A percentile compares a stretch with the other conserved stretches of the same genome.
phyloP scores from a whole-genome alignment of 2,113 vertebrate genomes.

The Origma solitaria region DNA sequence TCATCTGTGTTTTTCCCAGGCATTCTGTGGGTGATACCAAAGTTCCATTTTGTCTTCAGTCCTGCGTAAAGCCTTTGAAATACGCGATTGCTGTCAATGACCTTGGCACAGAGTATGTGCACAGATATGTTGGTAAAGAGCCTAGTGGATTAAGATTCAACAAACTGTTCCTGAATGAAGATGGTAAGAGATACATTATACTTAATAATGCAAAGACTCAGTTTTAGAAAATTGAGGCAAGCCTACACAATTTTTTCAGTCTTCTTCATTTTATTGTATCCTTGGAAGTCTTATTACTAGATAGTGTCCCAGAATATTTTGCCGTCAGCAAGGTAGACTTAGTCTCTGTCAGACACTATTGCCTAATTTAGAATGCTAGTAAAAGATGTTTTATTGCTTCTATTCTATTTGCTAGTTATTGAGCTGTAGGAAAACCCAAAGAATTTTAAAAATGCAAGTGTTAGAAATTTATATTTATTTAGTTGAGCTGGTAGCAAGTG shows the following conservation, averaged over 20 bases:
- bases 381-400: not conserved
- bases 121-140: conserved; percentile 96
- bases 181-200: conserved; percentile 78
- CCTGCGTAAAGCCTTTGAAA: conserved; percentile 96
- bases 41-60: conserved; percentile 97
- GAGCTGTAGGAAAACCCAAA: not conserved
- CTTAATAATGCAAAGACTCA: not conserved
- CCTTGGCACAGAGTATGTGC: conserved; percentile 94
- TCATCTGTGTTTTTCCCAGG: conserved; percentile 65
- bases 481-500: not conserved
- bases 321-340: not conserved
- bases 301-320: not conserved
- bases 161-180: conserved; percentile 97
- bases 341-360: not conserved
- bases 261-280: not conserved
- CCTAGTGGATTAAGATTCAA: conserved; percentile 96
- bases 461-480: not conserved
- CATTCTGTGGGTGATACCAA: conserved; percentile 97
- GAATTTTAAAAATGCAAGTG: not conserved
- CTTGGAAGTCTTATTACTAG: not conserved
- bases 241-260: not conserved
- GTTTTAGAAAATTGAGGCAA: not conserved
- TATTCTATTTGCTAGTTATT: not conserved
- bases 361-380: not conserved
- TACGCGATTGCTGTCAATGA: conserved; percentile 95